phyloP scores from a whole-genome alignment of 2,113 vertebrate genomes.

The Saimiri boliviensis region DNA sequence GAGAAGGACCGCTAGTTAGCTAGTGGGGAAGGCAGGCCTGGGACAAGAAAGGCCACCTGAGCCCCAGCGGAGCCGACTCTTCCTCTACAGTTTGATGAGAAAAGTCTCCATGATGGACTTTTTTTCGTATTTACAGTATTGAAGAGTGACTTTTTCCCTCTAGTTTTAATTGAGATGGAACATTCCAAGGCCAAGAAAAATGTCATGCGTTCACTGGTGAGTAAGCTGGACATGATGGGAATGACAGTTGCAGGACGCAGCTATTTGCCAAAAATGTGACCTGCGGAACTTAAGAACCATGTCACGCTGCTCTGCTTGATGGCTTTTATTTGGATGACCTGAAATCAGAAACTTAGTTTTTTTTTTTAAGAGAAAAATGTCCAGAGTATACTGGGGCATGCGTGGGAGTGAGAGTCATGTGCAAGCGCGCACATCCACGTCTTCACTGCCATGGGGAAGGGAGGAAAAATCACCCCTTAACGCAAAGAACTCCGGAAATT shows the following conservation, averaged over 20 bases:
- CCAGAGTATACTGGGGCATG: background rate
- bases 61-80: background rate
- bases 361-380: background rate
- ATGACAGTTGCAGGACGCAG: background rate
- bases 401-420: rapidly evolving
- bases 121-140: background rate
- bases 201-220: background rate
- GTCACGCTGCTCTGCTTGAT: background rate
- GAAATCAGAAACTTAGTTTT: background rate
- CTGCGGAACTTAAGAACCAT: background rate
- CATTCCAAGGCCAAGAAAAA: constrained; percentile 44
- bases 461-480: background rate
- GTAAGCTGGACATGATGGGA: background rate
- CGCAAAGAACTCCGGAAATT: background rate
- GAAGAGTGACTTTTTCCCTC: background rate
- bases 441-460: background rate
- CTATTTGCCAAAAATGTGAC: constrained; percentile 53
- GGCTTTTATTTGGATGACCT: background rate
- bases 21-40: background rate
- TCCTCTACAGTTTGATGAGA: background rate
- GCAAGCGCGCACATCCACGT: rapidly evolving
- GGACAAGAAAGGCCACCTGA: background rate
- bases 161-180: constrained; percentile 37
- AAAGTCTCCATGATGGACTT: background rate
- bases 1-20: background rate